Conservation (phyloP, 2,797 vertebrate species). For the Adrianichthys oophorus region DNA sequence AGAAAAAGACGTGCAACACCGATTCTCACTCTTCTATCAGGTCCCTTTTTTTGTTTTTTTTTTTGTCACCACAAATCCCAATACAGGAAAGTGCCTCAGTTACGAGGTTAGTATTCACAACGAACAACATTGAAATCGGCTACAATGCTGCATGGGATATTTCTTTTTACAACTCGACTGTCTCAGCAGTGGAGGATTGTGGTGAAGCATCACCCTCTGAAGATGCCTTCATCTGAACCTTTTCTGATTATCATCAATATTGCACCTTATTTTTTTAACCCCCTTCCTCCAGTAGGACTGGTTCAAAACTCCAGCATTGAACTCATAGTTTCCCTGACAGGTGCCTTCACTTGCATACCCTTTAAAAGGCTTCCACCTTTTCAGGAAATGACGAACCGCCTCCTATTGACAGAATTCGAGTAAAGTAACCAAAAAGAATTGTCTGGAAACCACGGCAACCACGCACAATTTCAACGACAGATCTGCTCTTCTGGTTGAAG, state of each 20-base stretch:
- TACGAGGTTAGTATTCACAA: constrained; percentile 74
- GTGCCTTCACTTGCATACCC: constrained; percentile 62
- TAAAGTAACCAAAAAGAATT: constrained; percentile 33
- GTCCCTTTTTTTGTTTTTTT: constrained; percentile 49
- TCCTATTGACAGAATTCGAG: constrained; percentile 31
- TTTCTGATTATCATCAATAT: constrained; percentile 77
- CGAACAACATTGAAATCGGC: constrained; percentile 74
- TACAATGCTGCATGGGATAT: constrained; percentile 79
- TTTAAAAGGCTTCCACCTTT: constrained; percentile 34
- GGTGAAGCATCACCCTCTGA: constrained; percentile 41
- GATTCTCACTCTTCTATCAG: constrained; percentile 63
- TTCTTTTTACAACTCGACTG: constrained; percentile 56
- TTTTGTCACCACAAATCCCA: constrained; percentile 55
- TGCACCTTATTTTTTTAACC: constrained; percentile 71
- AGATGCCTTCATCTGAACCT: constrained; percentile 43
- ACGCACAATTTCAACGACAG: constrained; percentile 24
- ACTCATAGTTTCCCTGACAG: constrained; percentile 65
- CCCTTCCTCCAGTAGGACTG: constrained; percentile 57
- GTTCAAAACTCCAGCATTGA: constrained; percentile 54
- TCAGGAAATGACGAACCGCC: constrained; percentile 39
- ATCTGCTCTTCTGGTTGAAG: constrained; percentile 25
- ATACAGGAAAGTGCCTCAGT: constrained; percentile 72
- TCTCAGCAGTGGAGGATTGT: constrained; percentile 45
- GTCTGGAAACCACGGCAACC: constrained; percentile 30
- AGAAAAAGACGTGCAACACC: constrained; percentile 64